Evolutionary conservation across 2,888 invertebrate genomes (phyloP).

Genomic region (Caenorhabditis sinica): DNA sequence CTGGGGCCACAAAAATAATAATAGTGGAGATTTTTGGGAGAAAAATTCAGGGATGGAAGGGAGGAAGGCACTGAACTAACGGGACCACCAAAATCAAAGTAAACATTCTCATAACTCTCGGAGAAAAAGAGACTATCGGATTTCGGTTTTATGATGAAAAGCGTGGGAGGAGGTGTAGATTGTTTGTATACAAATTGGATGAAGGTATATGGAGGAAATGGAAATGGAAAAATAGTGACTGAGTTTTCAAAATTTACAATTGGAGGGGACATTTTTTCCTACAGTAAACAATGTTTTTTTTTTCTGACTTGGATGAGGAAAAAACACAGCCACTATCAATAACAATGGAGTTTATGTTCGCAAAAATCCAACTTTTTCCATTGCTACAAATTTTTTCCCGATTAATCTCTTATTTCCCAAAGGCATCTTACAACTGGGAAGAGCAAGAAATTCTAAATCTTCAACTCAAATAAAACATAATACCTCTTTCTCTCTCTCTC

Average conservation of each 20-base stretch:
- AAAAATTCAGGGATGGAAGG: neutral
- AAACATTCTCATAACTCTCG: constrained; percentile 50
- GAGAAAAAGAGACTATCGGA: constrained; percentile 34
- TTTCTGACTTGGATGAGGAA: neutral
- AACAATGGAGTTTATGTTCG: no score
- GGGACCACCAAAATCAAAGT: constrained; percentile 51
- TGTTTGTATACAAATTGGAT: constrained; percentile 58
- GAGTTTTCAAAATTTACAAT: neutral
- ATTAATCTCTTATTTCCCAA: constrained; percentile 10
- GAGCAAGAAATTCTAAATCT: constrained; percentile 31
- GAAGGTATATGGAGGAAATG: neutral
- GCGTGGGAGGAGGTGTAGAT: constrained; percentile 57
- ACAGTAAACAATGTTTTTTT: no score
- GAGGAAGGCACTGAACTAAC: constrained; percentile 21
- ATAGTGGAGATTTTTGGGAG: constrained; percentile 30
- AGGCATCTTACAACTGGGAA: neutral
- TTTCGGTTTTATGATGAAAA: constrained; percentile 52
- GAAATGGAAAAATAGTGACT: neutral
- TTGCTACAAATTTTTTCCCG: constrained; percentile 1
- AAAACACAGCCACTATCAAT: no score
- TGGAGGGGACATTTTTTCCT: neutral
- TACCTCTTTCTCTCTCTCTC: neutral
- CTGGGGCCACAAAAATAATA: constrained; percentile 43
- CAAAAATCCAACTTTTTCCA: neutral
- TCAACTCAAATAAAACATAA: constrained; percentile 43